A percentile compares a stretch with the other conserved stretches of the same genome.
These are phyloP conservation scores for Lasioglossum baleicum DNA, from an alignment of 1,140 invertebrate genomes.

Conservation along the genomic window DNA sequence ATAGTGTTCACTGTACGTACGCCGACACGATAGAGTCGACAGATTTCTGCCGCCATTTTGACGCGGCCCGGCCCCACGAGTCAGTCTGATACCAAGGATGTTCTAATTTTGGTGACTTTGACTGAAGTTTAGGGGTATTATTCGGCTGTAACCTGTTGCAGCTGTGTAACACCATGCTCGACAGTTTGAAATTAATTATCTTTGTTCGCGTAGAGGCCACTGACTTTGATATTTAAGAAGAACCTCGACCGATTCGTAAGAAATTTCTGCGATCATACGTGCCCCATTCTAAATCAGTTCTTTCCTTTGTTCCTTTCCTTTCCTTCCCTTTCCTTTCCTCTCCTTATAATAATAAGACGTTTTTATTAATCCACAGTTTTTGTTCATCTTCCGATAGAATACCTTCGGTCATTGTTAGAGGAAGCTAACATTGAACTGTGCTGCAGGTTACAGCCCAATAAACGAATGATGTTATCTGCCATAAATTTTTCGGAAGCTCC, in stretches of 20 bases:
- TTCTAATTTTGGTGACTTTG: conserved; percentile 14
- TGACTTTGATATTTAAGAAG: too few species aligned
- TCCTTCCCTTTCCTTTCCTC: too few species aligned
- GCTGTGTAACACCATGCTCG: background rate
- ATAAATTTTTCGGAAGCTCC: background rate
- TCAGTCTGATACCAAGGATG: conserved; percentile 1
- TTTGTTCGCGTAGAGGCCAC: too few species aligned
- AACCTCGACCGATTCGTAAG: too few species aligned
- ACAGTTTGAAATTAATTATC: too few species aligned
- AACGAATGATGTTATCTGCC: background rate
- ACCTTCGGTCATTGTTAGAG: too few species aligned
- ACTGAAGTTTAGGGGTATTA: background rate
- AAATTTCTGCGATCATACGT: too few species aligned
- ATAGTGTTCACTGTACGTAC: conserved; percentile 1
- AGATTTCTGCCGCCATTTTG: conserved; percentile 1
- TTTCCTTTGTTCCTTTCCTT: too few species aligned
- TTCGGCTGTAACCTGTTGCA: background rate
- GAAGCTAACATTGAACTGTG: background rate
- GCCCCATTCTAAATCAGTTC: too few species aligned
- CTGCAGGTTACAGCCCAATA: background rate
- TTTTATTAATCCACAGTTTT: too few species aligned
- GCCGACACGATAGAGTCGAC: conserved; percentile 6
- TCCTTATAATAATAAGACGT: too few species aligned
- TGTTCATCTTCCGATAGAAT: too few species aligned
- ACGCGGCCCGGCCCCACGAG: background rate